Percentiles rank a stretch among this genome's conserved stretches.
Evolutionary conservation across 2,888 invertebrate species (phyloP).

Genomic region (Unio pictorum): DNA sequence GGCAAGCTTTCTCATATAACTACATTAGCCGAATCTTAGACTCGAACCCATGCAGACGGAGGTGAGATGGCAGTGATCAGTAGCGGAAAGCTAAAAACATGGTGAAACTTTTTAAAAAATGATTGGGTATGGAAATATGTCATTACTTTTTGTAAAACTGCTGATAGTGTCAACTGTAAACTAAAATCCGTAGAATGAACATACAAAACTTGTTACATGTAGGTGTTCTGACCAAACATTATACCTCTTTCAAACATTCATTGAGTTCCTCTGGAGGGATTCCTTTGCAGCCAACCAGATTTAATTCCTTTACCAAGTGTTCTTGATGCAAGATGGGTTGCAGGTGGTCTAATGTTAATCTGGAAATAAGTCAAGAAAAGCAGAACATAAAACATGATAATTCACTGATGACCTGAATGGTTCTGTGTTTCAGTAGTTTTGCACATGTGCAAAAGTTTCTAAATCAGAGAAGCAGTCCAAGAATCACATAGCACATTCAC

Average conservation of each 20-base stretch:
- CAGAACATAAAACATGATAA: background rate
- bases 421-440: too few relatives aligned
- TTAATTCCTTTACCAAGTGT: constrained; percentile 10
- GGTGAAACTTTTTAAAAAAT: too few relatives aligned
- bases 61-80: too few relatives aligned
- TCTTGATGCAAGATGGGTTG: constrained; percentile 5
- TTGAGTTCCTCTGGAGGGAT: constrained; percentile 19
- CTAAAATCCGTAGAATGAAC: background rate
- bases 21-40: too few relatives aligned
- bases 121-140: too few relatives aligned
- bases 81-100: too few relatives aligned
- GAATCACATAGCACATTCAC: too few relatives aligned
- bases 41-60: too few relatives aligned
- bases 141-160: too few relatives aligned
- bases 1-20: too few relatives aligned
- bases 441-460: too few relatives aligned
- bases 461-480: too few relatives aligned
- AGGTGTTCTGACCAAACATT: background rate
- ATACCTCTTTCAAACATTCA: background rate
- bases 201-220: background rate
- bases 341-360: constrained; percentile 17
- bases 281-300: constrained; percentile 25
- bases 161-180: background rate
- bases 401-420: background rate
- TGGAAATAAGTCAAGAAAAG: constrained; percentile 7